Evolutionary conservation across 2,113 vertebrate species (phyloP), one percentile per base, ranked within the genome.

Genomic region (Sinocyclocheilus rhinocerous): DNA sequence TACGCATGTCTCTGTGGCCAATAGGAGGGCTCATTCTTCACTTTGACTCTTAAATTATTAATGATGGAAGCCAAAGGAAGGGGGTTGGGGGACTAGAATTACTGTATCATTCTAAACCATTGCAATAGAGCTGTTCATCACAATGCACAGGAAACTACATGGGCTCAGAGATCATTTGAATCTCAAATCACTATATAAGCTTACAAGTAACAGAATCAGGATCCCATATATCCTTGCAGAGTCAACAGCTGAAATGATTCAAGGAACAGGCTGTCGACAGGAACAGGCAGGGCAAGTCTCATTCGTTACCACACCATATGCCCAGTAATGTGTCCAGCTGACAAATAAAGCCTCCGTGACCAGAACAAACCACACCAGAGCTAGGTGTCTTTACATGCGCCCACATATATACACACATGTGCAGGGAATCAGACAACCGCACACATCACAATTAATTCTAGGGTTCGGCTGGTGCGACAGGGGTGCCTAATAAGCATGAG

Each of bases 11-110:
- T 88, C 75, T 48, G 84, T 10, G 86, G 89, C 88, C 86, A 89
- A 81, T 87, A 61, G 84, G 87, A 75, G 12, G 70, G 88, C 84
- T 88, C 84, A 81, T 78, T 82, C 89, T 90, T 90, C 87, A 90
- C 86, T 84, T 76, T 88, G 88, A 91, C 87, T 88, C 86, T 84
- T 94, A 85, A 92, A 92, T 93, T 91, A 93, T 93, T 93, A 90
- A 92, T 90, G 87, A 88, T 57, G 83, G 85, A 81, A 87, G 81
- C 45, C 70, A 42, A 76, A 78, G 73, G 59, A 55, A 65, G 69
- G 65, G 83, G 72, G 50, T 42, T 76, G 73, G 33, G 59, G 20
- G 36, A 45, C 72, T 67, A 85, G 86, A 89, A 91, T 92, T 87
- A 91, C 81, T 88, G 87, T 81, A 91, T 90, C 90, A 59, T 50